Conservation (phyloP, 2,797 vertebrate species). For the Serranus cabrilla region DNA sequence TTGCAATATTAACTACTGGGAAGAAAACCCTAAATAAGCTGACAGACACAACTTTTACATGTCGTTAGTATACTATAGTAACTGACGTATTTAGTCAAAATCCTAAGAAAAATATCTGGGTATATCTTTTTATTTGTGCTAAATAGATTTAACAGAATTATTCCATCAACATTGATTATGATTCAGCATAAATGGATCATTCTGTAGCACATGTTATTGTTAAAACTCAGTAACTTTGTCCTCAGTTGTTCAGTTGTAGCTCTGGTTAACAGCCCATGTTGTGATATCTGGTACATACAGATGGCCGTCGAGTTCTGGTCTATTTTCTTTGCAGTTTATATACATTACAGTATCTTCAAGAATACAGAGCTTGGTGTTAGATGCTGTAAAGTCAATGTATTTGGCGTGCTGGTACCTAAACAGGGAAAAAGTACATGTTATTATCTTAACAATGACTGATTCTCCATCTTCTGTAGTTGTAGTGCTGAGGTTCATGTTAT, state of each 20-base stretch:
- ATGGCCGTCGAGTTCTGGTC: background rate
- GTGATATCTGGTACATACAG: background rate
- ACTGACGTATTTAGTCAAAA: too few species aligned
- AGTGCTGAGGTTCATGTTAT: background rate
- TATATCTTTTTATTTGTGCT: background rate
- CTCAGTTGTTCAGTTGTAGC: background rate
- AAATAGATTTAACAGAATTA: background rate
- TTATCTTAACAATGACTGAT: background rate
- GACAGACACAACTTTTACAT: background rate
- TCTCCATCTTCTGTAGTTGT: background rate
- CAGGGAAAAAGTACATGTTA: background rate
- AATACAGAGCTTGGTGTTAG: background rate
- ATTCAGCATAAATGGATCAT: background rate
- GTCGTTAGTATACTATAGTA: too few species aligned
- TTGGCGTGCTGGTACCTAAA: too few species aligned
- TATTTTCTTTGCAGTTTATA: background rate
- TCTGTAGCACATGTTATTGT: background rate
- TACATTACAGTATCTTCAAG: background rate
- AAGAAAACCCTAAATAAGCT: conserved; percentile 7
- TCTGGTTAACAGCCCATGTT: background rate
- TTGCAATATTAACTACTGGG: background rate
- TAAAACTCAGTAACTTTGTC: background rate
- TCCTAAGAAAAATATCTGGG: too few species aligned
- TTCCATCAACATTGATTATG: too few species aligned
- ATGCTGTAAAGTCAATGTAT: background rate